phyloP scores from a whole-genome alignment of 30 jellyfish, hydroid and myxozoan species.

The Pelagia noctiluca region DNA sequence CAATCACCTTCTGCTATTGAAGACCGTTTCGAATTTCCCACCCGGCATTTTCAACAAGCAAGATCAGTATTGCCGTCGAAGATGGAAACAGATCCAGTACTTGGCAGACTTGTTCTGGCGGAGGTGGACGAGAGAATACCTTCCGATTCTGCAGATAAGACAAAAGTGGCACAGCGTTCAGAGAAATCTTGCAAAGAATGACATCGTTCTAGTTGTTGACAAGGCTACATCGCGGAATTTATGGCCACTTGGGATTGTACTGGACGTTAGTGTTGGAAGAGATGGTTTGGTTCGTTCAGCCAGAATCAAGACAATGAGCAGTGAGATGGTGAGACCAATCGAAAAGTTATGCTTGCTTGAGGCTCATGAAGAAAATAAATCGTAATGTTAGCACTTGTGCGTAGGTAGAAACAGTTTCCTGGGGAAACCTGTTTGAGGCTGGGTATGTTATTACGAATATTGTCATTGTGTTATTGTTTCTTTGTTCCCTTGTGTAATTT shows the following conservation, averaged over 20 bases:
- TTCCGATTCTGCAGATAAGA: constrained; percentile 49
- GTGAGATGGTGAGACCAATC: constrained; percentile 42
- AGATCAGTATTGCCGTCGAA: constrained; percentile 38
- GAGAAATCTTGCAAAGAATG: constrained; percentile 40
- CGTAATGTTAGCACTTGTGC: too few relatives aligned
- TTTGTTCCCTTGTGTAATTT: too few relatives aligned
- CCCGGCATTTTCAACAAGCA: constrained; percentile 46
- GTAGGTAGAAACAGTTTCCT: background rate
- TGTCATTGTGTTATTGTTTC: too few relatives aligned
- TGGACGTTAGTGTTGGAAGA: constrained; percentile 5
- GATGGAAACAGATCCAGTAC: constrained; percentile 68
- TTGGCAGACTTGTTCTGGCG: constrained; percentile 67
- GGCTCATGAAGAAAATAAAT: constrained; percentile 1
- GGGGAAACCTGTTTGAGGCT: constrained; percentile 5
- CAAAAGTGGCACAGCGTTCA: constrained; percentile 43
- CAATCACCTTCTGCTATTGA: constrained; percentile 57
- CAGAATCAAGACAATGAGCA: constrained; percentile 9
- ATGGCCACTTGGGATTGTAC: constrained; percentile 50
- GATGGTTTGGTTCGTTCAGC: constrained; percentile 58
- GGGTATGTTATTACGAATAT: constrained; percentile 15
- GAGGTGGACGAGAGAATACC: constrained; percentile 63
- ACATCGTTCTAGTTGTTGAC: constrained; percentile 59
- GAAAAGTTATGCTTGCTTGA: constrained; percentile 38
- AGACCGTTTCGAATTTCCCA: constrained; percentile 27
- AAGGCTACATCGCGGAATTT: constrained; percentile 30